Evolutionary conservation across 2,797 vertebrate genomes (phyloP).

Genomic region (Sebastes dallii): DNA sequence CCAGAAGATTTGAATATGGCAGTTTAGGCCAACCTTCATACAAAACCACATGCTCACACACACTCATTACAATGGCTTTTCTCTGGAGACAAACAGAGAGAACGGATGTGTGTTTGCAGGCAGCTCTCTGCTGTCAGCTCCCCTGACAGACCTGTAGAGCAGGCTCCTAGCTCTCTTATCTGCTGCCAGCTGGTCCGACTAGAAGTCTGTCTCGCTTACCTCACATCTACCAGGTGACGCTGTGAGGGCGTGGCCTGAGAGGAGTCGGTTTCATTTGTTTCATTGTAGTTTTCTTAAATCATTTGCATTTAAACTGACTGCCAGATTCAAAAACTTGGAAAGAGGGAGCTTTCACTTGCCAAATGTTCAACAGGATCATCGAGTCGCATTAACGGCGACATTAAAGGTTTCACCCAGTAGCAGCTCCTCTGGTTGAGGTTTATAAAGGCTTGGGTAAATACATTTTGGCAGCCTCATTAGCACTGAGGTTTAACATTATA

Average conservation of each 20-base stretch:
- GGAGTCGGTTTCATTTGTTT: slow-evolving; percentile 16
- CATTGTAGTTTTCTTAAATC: background rate
- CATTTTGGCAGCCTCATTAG: background rate
- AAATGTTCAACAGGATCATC: background rate
- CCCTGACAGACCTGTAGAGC: slow-evolving; percentile 67
- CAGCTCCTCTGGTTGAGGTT: background rate
- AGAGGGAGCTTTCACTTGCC: background rate
- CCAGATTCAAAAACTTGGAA: background rate
- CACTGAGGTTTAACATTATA: background rate
- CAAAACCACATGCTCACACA: background rate
- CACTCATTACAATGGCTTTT: slow-evolving; percentile 19
- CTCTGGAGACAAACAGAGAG: slow-evolving; percentile 26
- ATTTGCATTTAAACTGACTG: slow-evolving; percentile 58
- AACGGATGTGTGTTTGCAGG: slow-evolving; percentile 56
- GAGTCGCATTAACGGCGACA: background rate
- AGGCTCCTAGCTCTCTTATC: slow-evolving; percentile 58
- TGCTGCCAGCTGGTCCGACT: slow-evolving; percentile 71
- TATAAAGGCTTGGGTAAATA: slow-evolving; percentile 12
- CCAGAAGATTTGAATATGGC: slow-evolving; percentile 22
- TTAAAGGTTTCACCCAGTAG: background rate
- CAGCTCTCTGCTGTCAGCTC: slow-evolving; percentile 35
- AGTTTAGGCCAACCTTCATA: background rate
- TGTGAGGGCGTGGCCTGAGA: slow-evolving; percentile 30
- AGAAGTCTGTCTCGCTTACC: slow-evolving; percentile 63
- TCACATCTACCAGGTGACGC: slow-evolving; percentile 57